phyloP scores from a whole-genome alignment of 1,140 invertebrate species.

The Oreohelix idahoensis region DNA sequence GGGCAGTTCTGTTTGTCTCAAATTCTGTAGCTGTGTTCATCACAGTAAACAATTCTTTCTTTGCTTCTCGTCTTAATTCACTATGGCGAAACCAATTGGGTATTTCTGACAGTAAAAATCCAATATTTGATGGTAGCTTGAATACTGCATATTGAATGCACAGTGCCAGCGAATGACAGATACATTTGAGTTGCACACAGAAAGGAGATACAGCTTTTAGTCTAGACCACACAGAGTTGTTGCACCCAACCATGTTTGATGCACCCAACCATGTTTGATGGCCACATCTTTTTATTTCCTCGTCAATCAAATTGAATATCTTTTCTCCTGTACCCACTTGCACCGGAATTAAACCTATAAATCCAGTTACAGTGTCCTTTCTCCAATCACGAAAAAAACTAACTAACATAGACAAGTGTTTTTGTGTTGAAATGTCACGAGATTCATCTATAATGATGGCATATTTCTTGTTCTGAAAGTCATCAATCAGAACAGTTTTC shows the following conservation, averaged over 20 bases:
- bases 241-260: background rate
- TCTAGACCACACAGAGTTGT: background rate
- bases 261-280: background rate
- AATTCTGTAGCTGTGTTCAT: background rate
- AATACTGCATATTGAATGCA: conserved; percentile 3
- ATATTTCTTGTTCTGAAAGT: background rate
- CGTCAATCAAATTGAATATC: background rate
- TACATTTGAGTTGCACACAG: conserved; percentile 5
- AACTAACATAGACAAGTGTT: background rate
- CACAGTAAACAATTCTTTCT: background rate
- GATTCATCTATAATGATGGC: background rate
- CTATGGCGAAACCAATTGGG: conserved; percentile 26
- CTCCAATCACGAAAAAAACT: background rate
- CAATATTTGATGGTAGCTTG: background rate
- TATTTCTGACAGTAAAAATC: conserved; percentile 33
- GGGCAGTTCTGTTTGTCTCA: background rate
- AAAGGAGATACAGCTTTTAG: background rate
- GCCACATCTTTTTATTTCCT: background rate
- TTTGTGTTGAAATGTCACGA: background rate
- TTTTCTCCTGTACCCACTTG: no score
- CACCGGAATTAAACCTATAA: background rate
- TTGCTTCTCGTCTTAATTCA: background rate
- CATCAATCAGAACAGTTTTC: background rate
- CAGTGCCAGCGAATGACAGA: background rate
- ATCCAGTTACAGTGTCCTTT: background rate